phyloP scores from a whole-genome alignment of 2,888 invertebrate genomes.

The Hydrotaea cyrtoneurina region DNA sequence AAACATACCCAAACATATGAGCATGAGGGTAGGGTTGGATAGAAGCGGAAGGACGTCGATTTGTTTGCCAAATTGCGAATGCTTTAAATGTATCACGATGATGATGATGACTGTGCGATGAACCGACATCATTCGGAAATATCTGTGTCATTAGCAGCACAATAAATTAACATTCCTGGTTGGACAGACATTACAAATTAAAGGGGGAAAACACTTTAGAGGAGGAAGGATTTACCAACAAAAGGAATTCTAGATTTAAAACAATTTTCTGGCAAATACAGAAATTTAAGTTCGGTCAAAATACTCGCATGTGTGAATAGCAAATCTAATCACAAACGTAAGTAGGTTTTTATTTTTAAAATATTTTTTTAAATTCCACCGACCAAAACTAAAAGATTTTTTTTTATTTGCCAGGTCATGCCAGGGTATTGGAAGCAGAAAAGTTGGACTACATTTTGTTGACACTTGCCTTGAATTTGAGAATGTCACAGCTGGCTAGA shows the following conservation, averaged over 20 bases:
- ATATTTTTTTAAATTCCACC: too few relatives aligned
- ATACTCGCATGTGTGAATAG: too few relatives aligned
- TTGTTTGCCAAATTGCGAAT: background rate
- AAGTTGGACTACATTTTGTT: too few relatives aligned
- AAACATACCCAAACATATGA: background rate
- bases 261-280: background rate
- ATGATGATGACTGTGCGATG: background rate
- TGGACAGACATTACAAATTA: background rate
- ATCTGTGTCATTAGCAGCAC: slow-evolving; percentile 4
- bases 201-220: background rate
- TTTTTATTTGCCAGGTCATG: too few relatives aligned
- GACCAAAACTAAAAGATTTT: too few relatives aligned
- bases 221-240: background rate
- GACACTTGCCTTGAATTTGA: too few relatives aligned
- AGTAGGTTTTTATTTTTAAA: too few relatives aligned
- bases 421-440: too few relatives aligned
- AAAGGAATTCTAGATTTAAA: background rate
- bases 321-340: too few relatives aligned
- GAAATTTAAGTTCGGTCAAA: too few relatives aligned
- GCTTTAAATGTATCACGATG: background rate
- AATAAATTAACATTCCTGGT: slow-evolving; percentile 2
- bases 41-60: background rate
- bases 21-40: background rate
- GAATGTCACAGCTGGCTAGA: too few relatives aligned
- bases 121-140: slow-evolving; percentile 3